phyloP scores from a whole-genome alignment of 2,797 vertebrate genomes.

The Naso thynnoides region DNA sequence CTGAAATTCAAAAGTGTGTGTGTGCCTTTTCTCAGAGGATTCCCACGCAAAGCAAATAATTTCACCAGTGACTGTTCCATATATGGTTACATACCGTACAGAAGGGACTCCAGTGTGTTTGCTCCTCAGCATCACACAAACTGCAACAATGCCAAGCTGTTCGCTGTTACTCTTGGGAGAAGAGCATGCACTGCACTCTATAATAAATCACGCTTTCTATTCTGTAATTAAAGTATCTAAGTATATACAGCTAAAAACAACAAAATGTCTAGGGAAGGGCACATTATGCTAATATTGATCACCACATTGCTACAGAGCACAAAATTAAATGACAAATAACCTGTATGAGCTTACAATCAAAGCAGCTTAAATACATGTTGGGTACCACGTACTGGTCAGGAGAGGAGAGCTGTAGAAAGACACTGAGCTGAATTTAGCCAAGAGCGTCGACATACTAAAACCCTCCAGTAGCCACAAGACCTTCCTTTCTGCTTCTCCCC shows the following conservation, averaged over 20 bases:
- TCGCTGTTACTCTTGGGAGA: conserved; percentile 53
- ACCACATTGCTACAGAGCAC: conserved; percentile 18
- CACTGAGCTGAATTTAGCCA: conserved; percentile 62
- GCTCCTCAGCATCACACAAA: conserved; percentile 53
- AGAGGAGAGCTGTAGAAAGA: conserved; percentile 57
- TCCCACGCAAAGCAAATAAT: conserved; percentile 69
- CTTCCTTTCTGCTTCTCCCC: conserved; percentile 70
- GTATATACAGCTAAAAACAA: conserved; percentile 65
- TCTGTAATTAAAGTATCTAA: conserved; percentile 73
- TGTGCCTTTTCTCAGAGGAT: conserved; percentile 61
- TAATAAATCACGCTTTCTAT: conserved; percentile 72
- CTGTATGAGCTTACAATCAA: conserved; percentile 40
- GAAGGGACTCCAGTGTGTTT: conserved; percentile 51
- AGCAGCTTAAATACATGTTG: conserved; percentile 51
- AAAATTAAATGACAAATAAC: conserved; percentile 55
- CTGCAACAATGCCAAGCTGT: conserved; percentile 74
- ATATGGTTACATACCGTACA: conserved; percentile 55
- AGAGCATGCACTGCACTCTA: conserved; percentile 33
- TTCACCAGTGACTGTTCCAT: conserved; percentile 58
- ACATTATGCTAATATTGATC: conserved; percentile 62
- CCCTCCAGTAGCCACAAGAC: conserved; percentile 72
- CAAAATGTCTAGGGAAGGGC: conserved; percentile 54
- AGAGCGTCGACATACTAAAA: conserved; percentile 72
- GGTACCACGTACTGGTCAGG: conserved; percentile 32
- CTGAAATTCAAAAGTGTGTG: conserved; percentile 32